Evolutionary conservation across 2,797 vertebrate species (phyloP), one percentile per base, ranked within the genome.

Genomic region (Dallia pectoralis): DNA sequence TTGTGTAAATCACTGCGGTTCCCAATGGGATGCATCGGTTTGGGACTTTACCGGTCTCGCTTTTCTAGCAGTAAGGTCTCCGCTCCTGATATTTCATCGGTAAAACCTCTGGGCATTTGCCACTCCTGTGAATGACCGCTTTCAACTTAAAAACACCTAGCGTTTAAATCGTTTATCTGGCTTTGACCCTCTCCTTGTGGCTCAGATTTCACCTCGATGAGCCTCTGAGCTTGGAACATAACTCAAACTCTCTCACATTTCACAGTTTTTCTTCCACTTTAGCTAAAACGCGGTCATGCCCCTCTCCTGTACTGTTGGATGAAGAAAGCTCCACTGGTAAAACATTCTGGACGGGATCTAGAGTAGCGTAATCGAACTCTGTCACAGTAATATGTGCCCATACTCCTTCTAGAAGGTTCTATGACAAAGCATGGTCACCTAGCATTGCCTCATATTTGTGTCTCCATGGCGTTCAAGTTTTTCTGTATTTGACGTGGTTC

Each of bases 1-100:
- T 74, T 74, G 40, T 79, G 78, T 71, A 81, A 81, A 63, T 82
- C 75, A 77, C 15, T 63, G 77, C 74, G 82, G 61, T 86, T 88
- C 89, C 86, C 49, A 63, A 87, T 33, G 36, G 65, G 22, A 59
- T 59, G 53, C 53, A 25, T n/a, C 14, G 53, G 53, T 25, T 40
- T 36, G 16, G 16, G 65, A 33, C 88, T 89, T 76, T 91, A 87
- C 74, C 86, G 12, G 30, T 36, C 22, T 25, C 11, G 53, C 53
- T 25, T 56, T 4, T 56, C 53, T 56, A 56, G 53, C 53, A 56
- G 9, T 56, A 56, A 25, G 53, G n/a, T 27, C 22, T 59, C 11
- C 53, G 9, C 9, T 3, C 1, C 53, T 59, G 53, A 56, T n/a
- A 22, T n/a, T 14, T 56, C 53, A 56, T 2, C 40, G 14, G 12